phyloP scores from a whole-genome alignment of 2,888 invertebrate species.

The Metacarcinus magister region DNA sequence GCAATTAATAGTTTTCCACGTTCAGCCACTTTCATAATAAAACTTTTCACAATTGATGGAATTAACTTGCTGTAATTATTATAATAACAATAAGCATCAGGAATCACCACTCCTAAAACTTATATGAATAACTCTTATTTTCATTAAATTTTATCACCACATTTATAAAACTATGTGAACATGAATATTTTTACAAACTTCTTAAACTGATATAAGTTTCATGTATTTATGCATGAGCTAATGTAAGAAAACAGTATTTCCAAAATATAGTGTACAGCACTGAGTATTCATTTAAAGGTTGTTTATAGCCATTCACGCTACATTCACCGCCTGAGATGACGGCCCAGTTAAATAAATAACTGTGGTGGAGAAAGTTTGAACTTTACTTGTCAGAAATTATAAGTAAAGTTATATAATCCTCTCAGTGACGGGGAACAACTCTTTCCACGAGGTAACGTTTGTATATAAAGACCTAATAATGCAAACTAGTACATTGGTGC shows the following conservation, averaged over 20 bases:
- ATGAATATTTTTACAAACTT: background rate
- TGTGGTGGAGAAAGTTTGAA: background rate
- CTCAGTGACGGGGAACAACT: background rate
- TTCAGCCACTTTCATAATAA: no score
- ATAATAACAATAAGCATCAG: no score
- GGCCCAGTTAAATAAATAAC: background rate
- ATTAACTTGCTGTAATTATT: no score
- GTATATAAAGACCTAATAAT: background rate
- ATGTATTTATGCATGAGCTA: background rate
- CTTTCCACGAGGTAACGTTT: background rate
- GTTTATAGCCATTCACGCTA: background rate
- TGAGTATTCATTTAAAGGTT: background rate
- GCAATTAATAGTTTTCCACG: no score
- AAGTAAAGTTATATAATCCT: background rate
- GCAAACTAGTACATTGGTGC: background rate
- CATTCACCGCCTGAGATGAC: background rate
- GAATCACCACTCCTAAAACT: no score
- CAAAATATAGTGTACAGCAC: background rate
- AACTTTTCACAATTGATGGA: no score
- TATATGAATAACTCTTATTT: background rate
- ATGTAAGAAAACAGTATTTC: background rate
- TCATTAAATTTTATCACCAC: background rate
- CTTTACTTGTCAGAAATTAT: background rate
- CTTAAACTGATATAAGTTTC: no score
- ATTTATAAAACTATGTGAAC: background rate